These are phyloP conservation scores for Steinernema hermaphroditum DNA, from an alignment of 2,888 invertebrate genomes.

Conservation along the genomic window DNA sequence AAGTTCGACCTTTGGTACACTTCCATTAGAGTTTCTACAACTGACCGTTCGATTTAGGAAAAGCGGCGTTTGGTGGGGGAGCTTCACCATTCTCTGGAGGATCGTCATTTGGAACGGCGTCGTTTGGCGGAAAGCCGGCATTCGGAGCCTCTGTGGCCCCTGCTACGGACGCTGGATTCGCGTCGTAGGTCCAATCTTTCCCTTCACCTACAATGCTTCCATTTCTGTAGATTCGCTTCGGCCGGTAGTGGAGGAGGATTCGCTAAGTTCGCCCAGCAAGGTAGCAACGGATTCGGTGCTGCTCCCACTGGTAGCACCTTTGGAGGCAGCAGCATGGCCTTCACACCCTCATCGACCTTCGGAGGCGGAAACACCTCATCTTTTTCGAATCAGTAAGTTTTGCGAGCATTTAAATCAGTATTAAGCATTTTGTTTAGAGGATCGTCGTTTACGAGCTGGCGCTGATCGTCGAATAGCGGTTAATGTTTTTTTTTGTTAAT, in stretches of 20 bases:
- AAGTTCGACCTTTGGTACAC: neutral
- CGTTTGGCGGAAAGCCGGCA: neutral
- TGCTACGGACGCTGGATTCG: neutral
- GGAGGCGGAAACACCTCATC: neutral
- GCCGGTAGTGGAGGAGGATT: neutral
- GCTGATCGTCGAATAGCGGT: too few relatives aligned
- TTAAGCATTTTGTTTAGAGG: neutral
- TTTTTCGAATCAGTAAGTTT: slow-evolving; percentile 5
- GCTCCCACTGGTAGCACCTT: neutral
- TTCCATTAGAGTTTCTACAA: neutral
- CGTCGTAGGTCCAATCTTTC: slow-evolving; percentile 6
- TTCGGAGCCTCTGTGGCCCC: neutral
- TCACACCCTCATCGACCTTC: neutral
- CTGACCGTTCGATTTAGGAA: neutral
- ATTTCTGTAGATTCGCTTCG: neutral
- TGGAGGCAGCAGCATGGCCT: too few relatives aligned
- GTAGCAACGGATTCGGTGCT: slow-evolving; percentile 3
- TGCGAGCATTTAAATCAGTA: neutral
- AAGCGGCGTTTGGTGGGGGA: neutral
- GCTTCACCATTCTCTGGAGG: neutral
- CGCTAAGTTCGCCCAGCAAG: slow-evolving; percentile 18
- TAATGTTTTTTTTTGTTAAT: neutral
- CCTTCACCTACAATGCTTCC: too few relatives aligned
- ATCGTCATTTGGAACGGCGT: neutral
- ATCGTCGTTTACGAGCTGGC: slow-evolving; percentile 7